These are phyloP conservation scores for Scomber japonicus DNA, from an alignment of 2,113 vertebrate species.

Conservation along the genomic window DNA sequence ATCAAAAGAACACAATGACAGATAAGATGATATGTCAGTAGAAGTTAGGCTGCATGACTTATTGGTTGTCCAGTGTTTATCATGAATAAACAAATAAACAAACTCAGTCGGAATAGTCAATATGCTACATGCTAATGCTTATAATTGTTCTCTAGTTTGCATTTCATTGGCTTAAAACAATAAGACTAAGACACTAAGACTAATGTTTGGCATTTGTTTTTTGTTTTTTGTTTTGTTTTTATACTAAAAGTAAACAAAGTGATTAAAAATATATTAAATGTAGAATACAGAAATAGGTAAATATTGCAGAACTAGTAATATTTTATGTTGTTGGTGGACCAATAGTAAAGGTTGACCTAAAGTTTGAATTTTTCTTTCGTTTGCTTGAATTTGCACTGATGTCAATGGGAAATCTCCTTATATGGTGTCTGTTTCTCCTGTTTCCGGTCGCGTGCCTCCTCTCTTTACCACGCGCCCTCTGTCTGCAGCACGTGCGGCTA, in stretches of 20 bases:
- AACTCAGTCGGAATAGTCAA: neutral
- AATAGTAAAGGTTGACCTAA: neutral
- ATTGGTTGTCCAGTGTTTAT: neutral
- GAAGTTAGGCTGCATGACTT: no score
- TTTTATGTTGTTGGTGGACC: neutral
- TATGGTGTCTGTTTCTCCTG: slow-evolving; percentile 1
- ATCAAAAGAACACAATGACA: neutral
- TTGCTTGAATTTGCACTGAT: neutral
- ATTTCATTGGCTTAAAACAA: neutral
- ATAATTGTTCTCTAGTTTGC: neutral
- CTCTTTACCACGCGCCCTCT: neutral
- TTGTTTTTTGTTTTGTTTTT: no score
- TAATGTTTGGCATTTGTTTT: neutral
- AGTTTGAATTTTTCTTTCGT: neutral
- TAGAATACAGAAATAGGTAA: neutral
- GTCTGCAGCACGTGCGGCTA: slow-evolving; percentile 66
- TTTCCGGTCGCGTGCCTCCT: slow-evolving; percentile 31
- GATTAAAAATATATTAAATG: no score
- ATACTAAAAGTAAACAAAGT: neutral
- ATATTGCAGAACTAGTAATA: neutral
- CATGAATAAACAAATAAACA: neutral
- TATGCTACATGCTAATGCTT: neutral
- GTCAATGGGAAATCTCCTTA: neutral
- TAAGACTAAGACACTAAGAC: no score
- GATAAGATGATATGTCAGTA: neutral